phyloP scores from a whole-genome alignment of 2,797 vertebrate genomes.

The Coregonus ussuriensis region DNA sequence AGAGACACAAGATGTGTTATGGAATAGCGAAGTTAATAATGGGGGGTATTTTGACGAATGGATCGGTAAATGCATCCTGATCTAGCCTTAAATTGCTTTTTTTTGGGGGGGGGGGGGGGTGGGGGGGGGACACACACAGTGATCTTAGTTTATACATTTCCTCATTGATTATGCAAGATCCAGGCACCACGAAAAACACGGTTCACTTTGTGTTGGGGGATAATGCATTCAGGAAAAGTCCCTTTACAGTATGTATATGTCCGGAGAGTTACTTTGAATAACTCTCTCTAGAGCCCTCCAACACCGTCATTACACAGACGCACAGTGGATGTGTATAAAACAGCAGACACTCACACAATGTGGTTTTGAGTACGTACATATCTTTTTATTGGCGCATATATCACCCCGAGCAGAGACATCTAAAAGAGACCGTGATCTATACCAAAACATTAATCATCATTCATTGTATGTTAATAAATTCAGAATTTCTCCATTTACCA shows the following conservation, averaged over 20 bases:
- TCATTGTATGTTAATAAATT: constrained; percentile 91
- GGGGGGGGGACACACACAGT: constrained; percentile 16
- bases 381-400: constrained; percentile 83
- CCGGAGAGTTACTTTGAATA: constrained; percentile 47
- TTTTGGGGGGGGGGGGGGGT: neutral
- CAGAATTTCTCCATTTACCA: constrained; percentile 87
- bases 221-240: constrained; percentile 58
- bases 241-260: constrained; percentile 45
- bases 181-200: constrained; percentile 52
- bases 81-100: constrained; percentile 77
- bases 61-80: constrained; percentile 77
- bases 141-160: constrained; percentile 77
- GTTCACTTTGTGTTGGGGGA: constrained; percentile 64
- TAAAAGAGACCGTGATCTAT: constrained; percentile 82
- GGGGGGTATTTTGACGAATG: constrained; percentile 80
- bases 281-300: constrained; percentile 38
- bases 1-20: constrained; percentile 79
- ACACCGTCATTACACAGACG: constrained; percentile 46
- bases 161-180: constrained; percentile 72
- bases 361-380: constrained; percentile 76
- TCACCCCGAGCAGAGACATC: constrained; percentile 78
- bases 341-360: constrained; percentile 65
- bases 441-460: constrained; percentile 88
- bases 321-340: constrained; percentile 54
- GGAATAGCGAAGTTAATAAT: constrained; percentile 82